A percentile compares a stretch with the other conserved stretches of the same genome.
Evolutionary conservation across 2,797 vertebrate species (phyloP).

Genomic region (Sebastes trivittatus): DNA sequence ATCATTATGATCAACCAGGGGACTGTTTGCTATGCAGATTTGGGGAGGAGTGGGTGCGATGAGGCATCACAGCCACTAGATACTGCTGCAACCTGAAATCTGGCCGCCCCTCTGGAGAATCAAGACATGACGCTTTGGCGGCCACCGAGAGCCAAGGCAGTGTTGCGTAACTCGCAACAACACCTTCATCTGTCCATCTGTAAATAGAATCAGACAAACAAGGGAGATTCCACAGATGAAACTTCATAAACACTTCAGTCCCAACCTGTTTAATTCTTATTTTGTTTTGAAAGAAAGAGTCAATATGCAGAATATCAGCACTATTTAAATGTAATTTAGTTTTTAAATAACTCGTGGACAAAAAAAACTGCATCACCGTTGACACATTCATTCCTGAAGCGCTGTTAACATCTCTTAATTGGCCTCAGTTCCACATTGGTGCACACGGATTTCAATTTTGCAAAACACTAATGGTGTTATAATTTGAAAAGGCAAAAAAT

Average conservation of each 20-base stretch:
- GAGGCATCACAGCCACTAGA: conserved; percentile 61
- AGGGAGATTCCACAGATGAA: not conserved
- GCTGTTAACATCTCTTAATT: conserved; percentile 52
- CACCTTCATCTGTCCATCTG: conserved; percentile 31
- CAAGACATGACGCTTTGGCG: conserved; percentile 7
- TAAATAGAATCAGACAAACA: conserved; percentile 30
- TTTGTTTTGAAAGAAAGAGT: not conserved
- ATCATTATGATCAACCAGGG: conserved; percentile 4
- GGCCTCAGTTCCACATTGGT: conserved; percentile 44
- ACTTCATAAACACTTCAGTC: not conserved
- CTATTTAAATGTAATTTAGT: not conserved
- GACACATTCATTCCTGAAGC: conserved; percentile 14
- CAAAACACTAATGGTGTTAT: conserved; percentile 18
- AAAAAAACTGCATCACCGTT: not conserved
- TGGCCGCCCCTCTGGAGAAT: conserved; percentile 14
- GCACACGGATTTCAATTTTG: conserved; percentile 43
- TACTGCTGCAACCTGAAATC: conserved; percentile 69
- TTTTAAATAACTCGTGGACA: not conserved
- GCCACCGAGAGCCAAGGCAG: conserved; percentile 5
- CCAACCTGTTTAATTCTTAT: not conserved
- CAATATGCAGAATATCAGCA: not conserved
- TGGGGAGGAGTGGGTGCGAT: conserved; percentile 32
- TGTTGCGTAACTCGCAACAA: conserved; percentile 2
- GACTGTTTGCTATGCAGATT: conserved; percentile 5
- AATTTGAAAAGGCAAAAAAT: conserved; percentile 38